phyloP scores from a whole-genome alignment of 2,113 vertebrate genomes.

The Neogobius melanostomus region DNA sequence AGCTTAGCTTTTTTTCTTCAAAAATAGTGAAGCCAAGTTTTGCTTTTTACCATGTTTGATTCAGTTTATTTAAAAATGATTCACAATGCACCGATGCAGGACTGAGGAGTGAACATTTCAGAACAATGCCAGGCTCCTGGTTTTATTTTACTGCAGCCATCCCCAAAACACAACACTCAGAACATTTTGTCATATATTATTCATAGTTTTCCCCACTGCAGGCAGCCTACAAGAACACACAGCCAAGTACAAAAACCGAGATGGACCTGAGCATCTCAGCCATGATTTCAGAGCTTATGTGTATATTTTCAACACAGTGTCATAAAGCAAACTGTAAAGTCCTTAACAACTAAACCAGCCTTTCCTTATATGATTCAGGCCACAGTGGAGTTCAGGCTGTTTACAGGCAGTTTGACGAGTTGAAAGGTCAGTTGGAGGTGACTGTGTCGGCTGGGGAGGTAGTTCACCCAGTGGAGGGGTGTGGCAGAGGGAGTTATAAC shows the following conservation, averaged over 20 bases:
- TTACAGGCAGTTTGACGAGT: constrained; percentile 67
- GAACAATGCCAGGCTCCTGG: not conserved
- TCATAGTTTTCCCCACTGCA: constrained; percentile 45
- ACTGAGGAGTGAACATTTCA: not conserved
- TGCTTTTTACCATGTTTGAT: no score
- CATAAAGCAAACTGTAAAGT: constrained; percentile 31
- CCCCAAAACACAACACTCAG: constrained; percentile 33
- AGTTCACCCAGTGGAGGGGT: constrained; percentile 50
- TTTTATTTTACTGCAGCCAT: constrained; percentile 7
- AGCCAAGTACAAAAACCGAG: constrained; percentile 46
- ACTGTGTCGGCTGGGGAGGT: constrained; percentile 70
- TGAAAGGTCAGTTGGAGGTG: constrained; percentile 72
- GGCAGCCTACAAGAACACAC: constrained; percentile 46
- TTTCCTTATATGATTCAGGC: constrained; percentile 23
- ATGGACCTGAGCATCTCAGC: constrained; percentile 39
- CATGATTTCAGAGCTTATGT: constrained; percentile 9
- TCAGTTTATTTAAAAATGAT: no score
- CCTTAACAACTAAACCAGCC: constrained; percentile 33
- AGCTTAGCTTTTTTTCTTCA: no score
- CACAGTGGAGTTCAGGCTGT: constrained; percentile 62
- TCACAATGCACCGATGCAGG: not conserved
- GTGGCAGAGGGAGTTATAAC: constrained; percentile 37
- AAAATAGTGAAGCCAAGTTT: no score
- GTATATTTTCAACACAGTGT: constrained; percentile 52
- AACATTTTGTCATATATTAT: constrained; percentile 61